Evolutionary conservation across 1,140 invertebrate species (phyloP).

Genomic region (Asobara japonica): DNA sequence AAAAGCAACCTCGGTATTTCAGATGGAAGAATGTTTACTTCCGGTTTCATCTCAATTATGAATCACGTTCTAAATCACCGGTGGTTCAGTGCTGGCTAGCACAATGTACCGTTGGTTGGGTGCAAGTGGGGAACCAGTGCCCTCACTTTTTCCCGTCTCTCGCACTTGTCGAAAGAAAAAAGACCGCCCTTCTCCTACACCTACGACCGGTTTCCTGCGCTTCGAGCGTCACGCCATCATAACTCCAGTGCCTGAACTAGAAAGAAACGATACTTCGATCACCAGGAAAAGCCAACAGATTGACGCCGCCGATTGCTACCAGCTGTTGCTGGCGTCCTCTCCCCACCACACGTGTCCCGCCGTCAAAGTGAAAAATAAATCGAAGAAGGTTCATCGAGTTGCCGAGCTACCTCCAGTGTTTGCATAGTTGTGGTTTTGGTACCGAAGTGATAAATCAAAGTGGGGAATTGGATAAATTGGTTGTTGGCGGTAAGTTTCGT

Average conservation of each 20-base stretch:
- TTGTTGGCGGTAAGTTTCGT: too few relatives aligned
- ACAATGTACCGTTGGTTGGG: background rate
- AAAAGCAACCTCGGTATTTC: too few relatives aligned
- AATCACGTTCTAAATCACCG: background rate
- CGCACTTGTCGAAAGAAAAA: background rate
- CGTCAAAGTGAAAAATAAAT: background rate
- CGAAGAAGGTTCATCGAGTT: background rate
- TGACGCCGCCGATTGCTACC: background rate
- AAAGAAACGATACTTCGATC: constrained; percentile 1
- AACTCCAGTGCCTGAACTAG: constrained; percentile 28
- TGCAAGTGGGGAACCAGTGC: background rate
- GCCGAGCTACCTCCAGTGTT: too few relatives aligned
- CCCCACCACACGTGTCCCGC: background rate
- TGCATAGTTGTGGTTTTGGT: too few relatives aligned
- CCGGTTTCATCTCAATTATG: background rate
- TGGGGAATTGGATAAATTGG: too few relatives aligned
- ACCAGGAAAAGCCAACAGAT: background rate
- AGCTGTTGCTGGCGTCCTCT: constrained; percentile 21
- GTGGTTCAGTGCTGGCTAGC: background rate
- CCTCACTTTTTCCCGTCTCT: background rate
- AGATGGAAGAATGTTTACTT: too few relatives aligned
- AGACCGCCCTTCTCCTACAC: background rate
- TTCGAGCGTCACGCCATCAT: constrained; percentile 19
- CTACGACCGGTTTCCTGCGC: background rate
- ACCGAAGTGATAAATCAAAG: too few relatives aligned